phyloP scores from a whole-genome alignment of 1,140 invertebrate species.

The Heliconius hermathena region DNA sequence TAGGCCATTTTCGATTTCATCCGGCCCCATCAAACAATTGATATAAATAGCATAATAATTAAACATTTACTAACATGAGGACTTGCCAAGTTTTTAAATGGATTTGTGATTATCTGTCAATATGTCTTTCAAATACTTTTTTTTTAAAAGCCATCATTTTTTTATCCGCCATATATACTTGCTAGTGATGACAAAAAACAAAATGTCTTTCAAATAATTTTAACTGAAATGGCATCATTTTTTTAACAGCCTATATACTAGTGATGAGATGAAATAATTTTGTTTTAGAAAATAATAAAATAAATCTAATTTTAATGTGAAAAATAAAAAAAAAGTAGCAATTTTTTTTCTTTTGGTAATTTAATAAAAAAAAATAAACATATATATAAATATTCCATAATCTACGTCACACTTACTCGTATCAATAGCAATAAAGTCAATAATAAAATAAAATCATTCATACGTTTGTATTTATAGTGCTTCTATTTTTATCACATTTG shows the following conservation, averaged over 20 bases:
- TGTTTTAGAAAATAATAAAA: too few relatives aligned
- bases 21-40: conserved; percentile 16
- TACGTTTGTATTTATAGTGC: not conserved
- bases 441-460: conserved; percentile 13
- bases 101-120: not conserved
- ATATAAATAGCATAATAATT: conserved; percentile 11
- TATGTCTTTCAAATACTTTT: not conserved
- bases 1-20: conserved; percentile 30
- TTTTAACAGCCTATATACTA: too few relatives aligned
- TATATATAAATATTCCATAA: not conserved
- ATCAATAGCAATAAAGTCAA: not conserved
- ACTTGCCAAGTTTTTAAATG: not conserved
- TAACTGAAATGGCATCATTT: too few relatives aligned
- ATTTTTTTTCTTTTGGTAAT: not conserved
- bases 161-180: too few relatives aligned
- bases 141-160: not conserved
- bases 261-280: too few relatives aligned
- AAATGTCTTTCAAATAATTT: too few relatives aligned
- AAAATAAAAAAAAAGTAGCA: too few relatives aligned
- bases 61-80: not conserved
- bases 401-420: not conserved
- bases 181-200: too few relatives aligned
- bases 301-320: too few relatives aligned
- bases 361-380: not conserved
- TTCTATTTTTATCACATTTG: conserved; percentile 6